Evolutionary conservation across 2,888 invertebrate genomes (phyloP), one percentile per base, ranked within the genome.

Genomic region (Neria commutata): DNA sequence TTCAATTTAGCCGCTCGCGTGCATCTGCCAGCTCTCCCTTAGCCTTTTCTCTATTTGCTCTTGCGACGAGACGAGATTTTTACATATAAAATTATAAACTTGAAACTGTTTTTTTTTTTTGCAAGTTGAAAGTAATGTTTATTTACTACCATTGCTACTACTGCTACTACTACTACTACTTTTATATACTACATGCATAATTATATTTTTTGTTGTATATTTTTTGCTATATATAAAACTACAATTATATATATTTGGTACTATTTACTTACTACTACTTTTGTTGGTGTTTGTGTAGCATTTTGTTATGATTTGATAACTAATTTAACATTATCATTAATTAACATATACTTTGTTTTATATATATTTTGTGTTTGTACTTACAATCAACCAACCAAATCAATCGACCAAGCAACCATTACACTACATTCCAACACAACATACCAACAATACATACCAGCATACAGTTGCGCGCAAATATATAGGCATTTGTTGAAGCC

Each of bases 121-220:
- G 78, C 77, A 76, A 77, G 78, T 78, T 78, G 73, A 74, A 75
- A 74, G 69, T 76, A 75, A 68, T 51, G 23, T 54, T 51, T 75
- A 70, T 58, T 56, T 58, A 58, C 46, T 55, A 56, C 48, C 64
- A 54, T 64, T 63, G 62, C 54, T 54, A 56, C 48, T 65, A 54
- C 65, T 63, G 62, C 54, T 54, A 37, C 45, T 60, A 63, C 60
- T 63, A 56, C 54, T 52, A 46, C 46, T 51, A 47, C 47, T 58
- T 55, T 56, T 49, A 59, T 46, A 55, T 50, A 47, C 34, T 56
- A 55, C n/a, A 29, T 54, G 46, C 21, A 47, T 29, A 33, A 67
- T 67, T 67, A 61, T 58, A 53, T 63, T 57, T 58, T 53, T 52
- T 56, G 21, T 45, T 58, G 64, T 61, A 65, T 60, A 60, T 54